phyloP scores from a whole-genome alignment of 2,797 vertebrate genomes.

The Odontamblyopus lacepedii region DNA sequence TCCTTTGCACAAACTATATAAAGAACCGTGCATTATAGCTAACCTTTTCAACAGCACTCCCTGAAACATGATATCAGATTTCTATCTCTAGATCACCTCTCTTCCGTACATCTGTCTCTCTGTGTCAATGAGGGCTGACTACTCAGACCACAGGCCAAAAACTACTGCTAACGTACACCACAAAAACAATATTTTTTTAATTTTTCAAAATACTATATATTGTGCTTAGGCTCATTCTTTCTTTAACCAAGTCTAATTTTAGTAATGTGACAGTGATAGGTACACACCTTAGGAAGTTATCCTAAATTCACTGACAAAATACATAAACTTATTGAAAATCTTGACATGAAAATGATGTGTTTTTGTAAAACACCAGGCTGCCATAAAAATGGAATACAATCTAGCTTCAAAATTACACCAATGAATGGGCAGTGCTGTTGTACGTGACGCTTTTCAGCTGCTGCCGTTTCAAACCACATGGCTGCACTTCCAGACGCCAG shows the following conservation, averaged over 20 bases:
- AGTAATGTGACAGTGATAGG: too few relatives aligned
- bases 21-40: slow-evolving; percentile 73
- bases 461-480: slow-evolving; percentile 57
- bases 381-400: slow-evolving; percentile 26
- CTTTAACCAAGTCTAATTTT: too few relatives aligned
- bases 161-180: not conserved
- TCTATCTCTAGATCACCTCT: slow-evolving; percentile 65
- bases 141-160: slow-evolving; percentile 2
- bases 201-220: not conserved
- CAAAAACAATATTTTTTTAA: not conserved
- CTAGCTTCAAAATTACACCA: slow-evolving; percentile 44
- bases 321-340: slow-evolving; percentile 8
- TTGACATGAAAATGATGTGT: slow-evolving; percentile 13
- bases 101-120: slow-evolving; percentile 76
- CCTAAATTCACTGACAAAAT: not conserved
- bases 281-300: too few relatives aligned
- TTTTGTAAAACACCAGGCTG: slow-evolving; percentile 12
- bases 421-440: slow-evolving; percentile 19
- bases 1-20: slow-evolving; percentile 73
- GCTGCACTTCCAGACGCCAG: slow-evolving; percentile 48
- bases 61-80: slow-evolving; percentile 74
- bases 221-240: too few relatives aligned
- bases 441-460: slow-evolving; percentile 38
- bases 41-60: slow-evolving; percentile 71
- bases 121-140: slow-evolving; percentile 55